Evolutionary conservation across 35 echinoderm and acorn worm genomes (phyloP).

Genomic region (Eucidaris tribuloides): DNA sequence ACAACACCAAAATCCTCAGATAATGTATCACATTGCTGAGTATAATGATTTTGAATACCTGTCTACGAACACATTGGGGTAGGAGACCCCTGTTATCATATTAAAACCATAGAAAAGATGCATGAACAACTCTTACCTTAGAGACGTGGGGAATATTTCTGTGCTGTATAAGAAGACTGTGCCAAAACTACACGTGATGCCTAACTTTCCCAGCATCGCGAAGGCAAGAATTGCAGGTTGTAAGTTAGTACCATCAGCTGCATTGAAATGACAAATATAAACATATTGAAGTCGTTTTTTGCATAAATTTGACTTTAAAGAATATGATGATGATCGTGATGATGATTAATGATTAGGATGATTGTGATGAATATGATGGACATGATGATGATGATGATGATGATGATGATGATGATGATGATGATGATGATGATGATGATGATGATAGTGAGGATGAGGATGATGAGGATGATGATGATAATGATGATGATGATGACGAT

Average conservation of each 20-base stretch:
- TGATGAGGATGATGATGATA: no score
- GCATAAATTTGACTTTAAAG: neutral
- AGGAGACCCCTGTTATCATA: no score
- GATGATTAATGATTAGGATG: neutral
- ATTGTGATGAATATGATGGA: no score
- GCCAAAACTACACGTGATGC: conserved; percentile 77
- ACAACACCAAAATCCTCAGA: no score
- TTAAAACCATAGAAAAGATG: neutral
- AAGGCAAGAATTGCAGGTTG: neutral
- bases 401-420: neutral
- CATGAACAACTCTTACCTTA: conserved; percentile 43
- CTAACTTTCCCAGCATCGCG: conserved; percentile 76
- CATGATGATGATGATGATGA: neutral
- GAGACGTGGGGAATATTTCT: conserved; percentile 74
- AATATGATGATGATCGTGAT: neutral
- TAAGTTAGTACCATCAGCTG: conserved; percentile 37
- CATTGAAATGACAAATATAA: neutral
- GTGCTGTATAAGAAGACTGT: conserved; percentile 68
- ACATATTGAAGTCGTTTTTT: no score
- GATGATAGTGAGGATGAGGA: no score
- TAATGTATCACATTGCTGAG: no score
- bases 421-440: neutral
- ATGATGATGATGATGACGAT: neutral
- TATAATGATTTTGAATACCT: no score
- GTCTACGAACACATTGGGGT: no score